Percentiles rank a stretch among this genome's conserved stretches.
Conservation (phyloP, 2,888 invertebrate species). For the Epistrophe eligans region DNA sequence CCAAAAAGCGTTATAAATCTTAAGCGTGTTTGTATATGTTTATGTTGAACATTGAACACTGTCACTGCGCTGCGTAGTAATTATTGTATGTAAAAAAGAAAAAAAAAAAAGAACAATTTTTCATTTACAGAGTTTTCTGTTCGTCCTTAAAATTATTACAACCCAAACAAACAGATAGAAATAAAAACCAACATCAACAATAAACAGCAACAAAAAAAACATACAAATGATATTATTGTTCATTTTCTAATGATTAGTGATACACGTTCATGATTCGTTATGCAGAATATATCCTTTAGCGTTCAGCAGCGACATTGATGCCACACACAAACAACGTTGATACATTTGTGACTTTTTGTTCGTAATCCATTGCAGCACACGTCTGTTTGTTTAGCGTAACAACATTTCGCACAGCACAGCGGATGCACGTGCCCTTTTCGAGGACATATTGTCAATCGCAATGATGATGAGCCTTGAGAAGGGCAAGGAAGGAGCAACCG, state of each 20-base stretch:
- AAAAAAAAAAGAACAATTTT: constrained; percentile 14
- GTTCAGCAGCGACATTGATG: constrained; percentile 50
- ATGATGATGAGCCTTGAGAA: constrained; percentile 43
- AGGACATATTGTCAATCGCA: constrained; percentile 73
- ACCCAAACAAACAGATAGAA: constrained; percentile 31
- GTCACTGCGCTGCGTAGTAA: background rate
- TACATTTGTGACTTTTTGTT: constrained; percentile 74
- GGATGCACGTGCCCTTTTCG: constrained; percentile 77
- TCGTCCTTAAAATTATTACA: constrained; percentile 19
- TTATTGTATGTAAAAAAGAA: background rate
- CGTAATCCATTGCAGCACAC: constrained; percentile 74
- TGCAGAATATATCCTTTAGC: constrained; percentile 71
- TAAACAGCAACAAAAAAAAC: constrained; percentile 29
- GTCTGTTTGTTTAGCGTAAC: constrained; percentile 77
- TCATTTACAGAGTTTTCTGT: constrained; percentile 27
- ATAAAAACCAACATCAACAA: constrained; percentile 22
- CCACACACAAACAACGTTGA: constrained; percentile 60
- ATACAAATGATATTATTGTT: constrained; percentile 60
- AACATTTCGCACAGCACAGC: constrained; percentile 75
- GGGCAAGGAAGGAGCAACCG: constrained; percentile 30
- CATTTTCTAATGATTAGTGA: constrained; percentile 73
- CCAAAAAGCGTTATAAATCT: background rate
- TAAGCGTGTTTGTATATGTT: constrained; percentile 3
- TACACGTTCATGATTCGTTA: constrained; percentile 72
- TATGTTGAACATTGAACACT: no score